Conservation (phyloP, 2,113 vertebrate genomes). For the Hemichromis elongatus region DNA sequence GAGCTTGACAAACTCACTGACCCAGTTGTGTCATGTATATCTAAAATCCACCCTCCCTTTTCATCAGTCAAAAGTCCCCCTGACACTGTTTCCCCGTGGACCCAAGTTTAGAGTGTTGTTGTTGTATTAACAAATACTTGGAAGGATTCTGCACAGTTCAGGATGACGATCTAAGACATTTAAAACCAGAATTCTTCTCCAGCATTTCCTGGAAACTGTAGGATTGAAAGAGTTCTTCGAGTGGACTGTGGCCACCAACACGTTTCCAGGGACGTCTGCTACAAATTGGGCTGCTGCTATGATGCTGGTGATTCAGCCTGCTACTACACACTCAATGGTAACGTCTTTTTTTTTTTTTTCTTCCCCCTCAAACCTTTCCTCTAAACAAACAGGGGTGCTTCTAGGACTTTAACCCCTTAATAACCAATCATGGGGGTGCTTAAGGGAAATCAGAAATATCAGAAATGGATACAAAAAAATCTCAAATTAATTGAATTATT, state of each 20-base stretch:
- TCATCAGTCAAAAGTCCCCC: not conserved
- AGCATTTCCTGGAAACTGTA: slow-evolving; percentile 39
- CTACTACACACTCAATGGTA: slow-evolving; percentile 63
- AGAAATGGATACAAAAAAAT: not conserved
- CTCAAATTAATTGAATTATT: not conserved
- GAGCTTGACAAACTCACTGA: not conserved
- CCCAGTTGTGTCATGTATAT: not conserved
- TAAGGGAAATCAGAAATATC: not conserved
- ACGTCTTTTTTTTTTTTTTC: not conserved
- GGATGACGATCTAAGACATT: not conserved
- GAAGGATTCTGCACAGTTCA: not conserved
- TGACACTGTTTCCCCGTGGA: not conserved
- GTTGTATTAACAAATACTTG: not conserved
- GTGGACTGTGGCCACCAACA: slow-evolving; percentile 45
- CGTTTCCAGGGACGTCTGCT: slow-evolving; percentile 29
- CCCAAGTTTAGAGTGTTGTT: not conserved
- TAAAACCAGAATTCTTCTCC: not conserved
- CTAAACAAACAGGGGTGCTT: not conserved
- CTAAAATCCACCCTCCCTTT: not conserved
- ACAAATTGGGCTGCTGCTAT: slow-evolving; percentile 62
- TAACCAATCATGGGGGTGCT: rapidly evolving
- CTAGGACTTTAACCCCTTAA: not conserved
- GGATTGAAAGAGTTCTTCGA: not conserved
- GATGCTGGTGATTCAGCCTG: slow-evolving; percentile 23
- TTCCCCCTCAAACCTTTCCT: not conserved